These are phyloP conservation scores for Polydrusus cervinus DNA, from an alignment of 2,888 invertebrate species.

Conservation along the genomic window DNA sequence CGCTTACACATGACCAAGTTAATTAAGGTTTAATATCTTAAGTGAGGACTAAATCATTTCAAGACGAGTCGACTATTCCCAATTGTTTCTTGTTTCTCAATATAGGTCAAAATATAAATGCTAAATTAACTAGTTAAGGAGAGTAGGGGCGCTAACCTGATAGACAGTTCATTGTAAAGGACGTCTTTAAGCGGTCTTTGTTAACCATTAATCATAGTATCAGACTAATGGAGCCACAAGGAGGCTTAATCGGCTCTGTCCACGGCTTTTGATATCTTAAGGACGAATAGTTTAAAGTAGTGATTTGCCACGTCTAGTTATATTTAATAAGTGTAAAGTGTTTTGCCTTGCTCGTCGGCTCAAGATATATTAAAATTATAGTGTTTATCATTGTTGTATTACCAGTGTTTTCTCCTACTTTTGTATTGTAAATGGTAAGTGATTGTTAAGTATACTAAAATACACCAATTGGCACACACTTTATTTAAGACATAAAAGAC, in stretches of 20 bases:
- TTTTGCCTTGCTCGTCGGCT: background rate
- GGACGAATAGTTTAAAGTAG: constrained; percentile 41
- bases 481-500: too few species aligned
- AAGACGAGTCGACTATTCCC: constrained; percentile 6
- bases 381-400: too few species aligned
- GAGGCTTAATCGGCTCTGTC: constrained; percentile 52
- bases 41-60: background rate
- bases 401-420: too few species aligned
- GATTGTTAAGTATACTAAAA: too few species aligned
- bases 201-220: constrained; percentile 56
- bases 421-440: too few species aligned
- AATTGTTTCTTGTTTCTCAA: constrained; percentile 43
- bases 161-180: constrained; percentile 55
- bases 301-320: constrained; percentile 4
- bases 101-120: constrained; percentile 52
- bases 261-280: constrained; percentile 53
- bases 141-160: constrained; percentile 52
- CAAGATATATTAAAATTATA: too few species aligned
- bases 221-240: constrained; percentile 55
- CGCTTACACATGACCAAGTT: background rate
- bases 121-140: constrained; percentile 52
- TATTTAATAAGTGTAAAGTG: background rate
- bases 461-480: too few species aligned
- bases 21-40: background rate
- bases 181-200: constrained; percentile 54